Percentiles rank a stretch among this genome's conserved stretches.
phyloP scores from a whole-genome alignment of 2,113 vertebrate genomes.

The Leucoraja erinaceus region DNA sequence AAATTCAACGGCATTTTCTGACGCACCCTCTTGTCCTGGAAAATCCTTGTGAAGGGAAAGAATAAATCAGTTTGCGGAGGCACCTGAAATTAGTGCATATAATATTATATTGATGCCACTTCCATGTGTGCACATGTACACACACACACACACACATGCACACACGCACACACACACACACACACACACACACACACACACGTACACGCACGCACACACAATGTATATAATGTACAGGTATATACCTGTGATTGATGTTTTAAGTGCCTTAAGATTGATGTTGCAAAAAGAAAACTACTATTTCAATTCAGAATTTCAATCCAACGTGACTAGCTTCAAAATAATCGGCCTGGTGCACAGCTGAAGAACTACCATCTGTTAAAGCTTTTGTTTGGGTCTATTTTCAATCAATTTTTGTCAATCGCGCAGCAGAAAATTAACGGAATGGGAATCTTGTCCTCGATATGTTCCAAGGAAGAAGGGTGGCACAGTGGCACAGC shows the following conservation, averaged over 20 bases:
- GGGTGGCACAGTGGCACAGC: too few species aligned
- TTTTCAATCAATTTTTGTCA: neutral
- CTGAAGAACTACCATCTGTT: neutral
- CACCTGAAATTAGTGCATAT: neutral
- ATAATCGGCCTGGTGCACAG: neutral
- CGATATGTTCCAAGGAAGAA: neutral
- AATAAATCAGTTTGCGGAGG: neutral
- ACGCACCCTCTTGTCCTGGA: neutral
- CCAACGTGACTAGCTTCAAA: neutral
- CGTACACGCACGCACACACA: too few species aligned
- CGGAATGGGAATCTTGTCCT: neutral
- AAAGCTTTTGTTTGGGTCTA: neutral
- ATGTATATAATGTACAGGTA: too few species aligned
- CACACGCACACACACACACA: too few species aligned
- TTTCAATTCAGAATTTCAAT: neutral
- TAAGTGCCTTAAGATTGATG: neutral
- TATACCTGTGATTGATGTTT: neutral
- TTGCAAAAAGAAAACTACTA: neutral
- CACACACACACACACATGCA: too few species aligned
- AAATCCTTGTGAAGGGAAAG: neutral
- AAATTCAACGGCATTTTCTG: neutral
- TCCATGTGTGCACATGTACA: neutral
- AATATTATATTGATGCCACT: neutral
- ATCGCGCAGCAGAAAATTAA: neutral
- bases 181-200: too few species aligned